phyloP scores from a whole-genome alignment of 2,113 vertebrate genomes.

The Prunella himalayana region DNA sequence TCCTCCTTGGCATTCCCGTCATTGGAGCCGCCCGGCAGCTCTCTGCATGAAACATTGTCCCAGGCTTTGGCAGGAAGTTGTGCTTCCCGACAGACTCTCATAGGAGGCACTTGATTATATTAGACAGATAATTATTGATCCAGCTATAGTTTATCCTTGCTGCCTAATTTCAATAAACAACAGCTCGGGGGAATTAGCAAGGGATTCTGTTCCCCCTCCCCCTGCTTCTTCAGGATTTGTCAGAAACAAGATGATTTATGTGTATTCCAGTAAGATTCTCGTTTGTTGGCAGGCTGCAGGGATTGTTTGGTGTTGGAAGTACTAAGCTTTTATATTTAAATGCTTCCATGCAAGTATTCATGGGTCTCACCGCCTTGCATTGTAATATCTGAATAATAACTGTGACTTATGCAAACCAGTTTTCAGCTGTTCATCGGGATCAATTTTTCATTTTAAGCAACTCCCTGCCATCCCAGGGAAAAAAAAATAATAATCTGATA shows the following conservation, averaged over 20 bases:
- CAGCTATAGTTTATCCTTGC: constrained; percentile 62
- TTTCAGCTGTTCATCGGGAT: constrained; percentile 50
- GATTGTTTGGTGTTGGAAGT: constrained; percentile 15
- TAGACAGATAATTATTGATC: constrained; percentile 75
- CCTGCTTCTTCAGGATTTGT: constrained; percentile 58
- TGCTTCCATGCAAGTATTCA: not conserved
- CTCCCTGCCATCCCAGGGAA: not conserved
- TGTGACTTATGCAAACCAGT: constrained; percentile 63
- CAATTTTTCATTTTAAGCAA: constrained; percentile 66
- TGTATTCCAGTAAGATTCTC: constrained; percentile 65
- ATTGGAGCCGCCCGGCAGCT: not conserved
- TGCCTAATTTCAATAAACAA: constrained; percentile 80
- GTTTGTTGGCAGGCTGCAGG: constrained; percentile 54
- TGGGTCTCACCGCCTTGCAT: constrained; percentile 28
- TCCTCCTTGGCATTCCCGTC: not conserved
- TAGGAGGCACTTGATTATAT: constrained; percentile 72
- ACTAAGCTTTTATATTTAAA: constrained; percentile 25
- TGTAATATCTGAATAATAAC: constrained; percentile 67
- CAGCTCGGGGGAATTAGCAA: constrained; percentile 72
- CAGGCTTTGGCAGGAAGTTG: not conserved
- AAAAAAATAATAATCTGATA: not conserved
- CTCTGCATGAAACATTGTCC: not conserved
- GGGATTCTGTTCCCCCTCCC: constrained; percentile 46
- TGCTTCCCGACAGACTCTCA: not conserved
- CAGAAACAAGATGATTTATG: constrained; percentile 73